Conservation (phyloP, 92 coral and sea anemone species). For the Muricea muricata region DNA sequence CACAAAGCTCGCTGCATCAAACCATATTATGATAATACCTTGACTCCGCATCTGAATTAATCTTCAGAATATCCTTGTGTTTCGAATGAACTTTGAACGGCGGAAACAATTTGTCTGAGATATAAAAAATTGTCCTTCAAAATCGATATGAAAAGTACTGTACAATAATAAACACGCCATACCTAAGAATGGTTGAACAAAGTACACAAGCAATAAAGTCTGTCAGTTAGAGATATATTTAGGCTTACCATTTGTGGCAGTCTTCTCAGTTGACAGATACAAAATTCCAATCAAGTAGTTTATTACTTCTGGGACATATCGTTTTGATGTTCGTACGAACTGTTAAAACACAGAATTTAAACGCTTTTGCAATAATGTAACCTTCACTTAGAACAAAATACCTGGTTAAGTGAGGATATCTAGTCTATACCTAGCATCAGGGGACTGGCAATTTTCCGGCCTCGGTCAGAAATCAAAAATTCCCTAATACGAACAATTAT, state of each 20-base stretch:
- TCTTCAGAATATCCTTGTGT: constrained; percentile 73
- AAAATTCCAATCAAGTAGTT: constrained; percentile 83
- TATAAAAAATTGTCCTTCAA: too few species aligned
- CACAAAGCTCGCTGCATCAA: background rate
- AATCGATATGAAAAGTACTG: too few species aligned
- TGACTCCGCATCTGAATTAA: constrained; percentile 52
- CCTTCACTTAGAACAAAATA: constrained; percentile 19
- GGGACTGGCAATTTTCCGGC: too few species aligned
- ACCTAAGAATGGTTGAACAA: too few species aligned
- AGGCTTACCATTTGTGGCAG: constrained; percentile 33
- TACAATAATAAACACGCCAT: too few species aligned
- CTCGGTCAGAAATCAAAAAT: too few species aligned
- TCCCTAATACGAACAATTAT: too few species aligned
- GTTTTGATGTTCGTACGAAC: constrained; percentile 81
- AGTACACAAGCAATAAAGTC: too few species aligned
- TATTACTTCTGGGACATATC: constrained; percentile 88
- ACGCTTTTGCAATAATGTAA: background rate
- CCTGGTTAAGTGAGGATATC: too few species aligned
- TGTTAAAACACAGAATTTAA: constrained; percentile 36
- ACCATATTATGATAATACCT: constrained; percentile 46
- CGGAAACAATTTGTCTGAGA: constrained; percentile 58
- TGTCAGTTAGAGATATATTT: too few species aligned
- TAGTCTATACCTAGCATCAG: too few species aligned
- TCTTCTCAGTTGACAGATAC: constrained; percentile 84
- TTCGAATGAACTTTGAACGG: constrained; percentile 76